Evolutionary conservation across 2,113 vertebrate species (phyloP).

Genomic region (Hypanus sabinus): DNA sequence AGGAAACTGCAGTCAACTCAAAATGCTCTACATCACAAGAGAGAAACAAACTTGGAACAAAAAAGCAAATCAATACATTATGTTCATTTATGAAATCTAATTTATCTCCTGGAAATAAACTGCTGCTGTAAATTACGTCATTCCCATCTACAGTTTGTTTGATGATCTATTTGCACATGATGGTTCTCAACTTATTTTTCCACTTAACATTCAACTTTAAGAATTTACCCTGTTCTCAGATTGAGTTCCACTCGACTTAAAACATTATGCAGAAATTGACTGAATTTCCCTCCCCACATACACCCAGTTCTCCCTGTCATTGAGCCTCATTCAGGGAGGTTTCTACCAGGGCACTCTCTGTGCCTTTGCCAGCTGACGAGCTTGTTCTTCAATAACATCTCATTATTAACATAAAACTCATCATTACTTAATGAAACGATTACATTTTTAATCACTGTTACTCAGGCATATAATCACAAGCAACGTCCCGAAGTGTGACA

Average conservation of each 20-base stretch:
- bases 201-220: neutral
- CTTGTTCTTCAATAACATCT: neutral
- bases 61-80: neutral
- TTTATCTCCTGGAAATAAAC: neutral
- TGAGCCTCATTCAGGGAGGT: neutral
- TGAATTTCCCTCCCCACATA: neutral
- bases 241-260: neutral
- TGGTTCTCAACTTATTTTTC: neutral
- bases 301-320: neutral
- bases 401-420: neutral
- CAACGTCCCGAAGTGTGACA: neutral
- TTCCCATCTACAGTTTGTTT: neutral
- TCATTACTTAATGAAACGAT: neutral
- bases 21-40: neutral
- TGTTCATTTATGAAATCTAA: neutral
- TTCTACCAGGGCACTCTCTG: too few species aligned
- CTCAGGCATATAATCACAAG: neutral
- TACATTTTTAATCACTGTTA: constrained; percentile 2
- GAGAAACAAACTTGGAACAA: neutral
- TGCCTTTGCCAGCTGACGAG: neutral
- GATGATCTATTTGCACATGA: neutral
- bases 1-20: neutral
- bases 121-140: neutral
- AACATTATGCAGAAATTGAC: neutral
- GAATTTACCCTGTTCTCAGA: neutral